Conservation (phyloP, 2,888 invertebrate genomes). For the Drosophila greeni region DNA sequence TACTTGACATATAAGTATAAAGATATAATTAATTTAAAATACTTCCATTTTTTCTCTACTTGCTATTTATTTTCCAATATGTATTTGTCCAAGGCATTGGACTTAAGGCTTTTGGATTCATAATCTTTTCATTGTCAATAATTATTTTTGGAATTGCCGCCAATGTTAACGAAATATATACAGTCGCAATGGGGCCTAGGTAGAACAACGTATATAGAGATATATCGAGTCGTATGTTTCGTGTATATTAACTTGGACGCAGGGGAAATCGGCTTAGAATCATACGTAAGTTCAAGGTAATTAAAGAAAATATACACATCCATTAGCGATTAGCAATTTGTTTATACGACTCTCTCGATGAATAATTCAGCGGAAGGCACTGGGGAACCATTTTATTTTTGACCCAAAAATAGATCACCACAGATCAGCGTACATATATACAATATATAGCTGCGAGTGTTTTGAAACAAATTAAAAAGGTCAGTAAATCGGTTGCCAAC, state of each 20-base stretch:
- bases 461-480: slow-evolving; percentile 21
- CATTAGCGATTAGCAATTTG: slow-evolving; percentile 12
- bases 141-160: slow-evolving; percentile 55
- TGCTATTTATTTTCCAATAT: background rate
- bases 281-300: slow-evolving; percentile 14
- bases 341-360: slow-evolving; percentile 14
- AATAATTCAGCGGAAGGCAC: background rate
- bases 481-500: slow-evolving; percentile 23
- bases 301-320: background rate
- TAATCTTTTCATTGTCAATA: slow-evolving; percentile 62
- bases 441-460: background rate
- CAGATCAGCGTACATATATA: background rate
- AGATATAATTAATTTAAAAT: slow-evolving; percentile 18
- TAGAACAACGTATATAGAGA: background rate
- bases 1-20: slow-evolving; percentile 29
- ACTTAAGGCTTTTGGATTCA: slow-evolving; percentile 27
- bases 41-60: background rate
- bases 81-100: slow-evolving; percentile 38
- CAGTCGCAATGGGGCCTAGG: background rate
- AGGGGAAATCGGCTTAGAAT: background rate
- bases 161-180: slow-evolving; percentile 28
- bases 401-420: slow-evolving; percentile 11
- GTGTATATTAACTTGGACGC: slow-evolving; percentile 30
- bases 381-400: slow-evolving; percentile 3
- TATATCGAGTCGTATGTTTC: background rate